Evolutionary conservation across 2,113 vertebrate genomes (phyloP), one percentile per base, ranked within the genome.

Genomic region (Urocolius indicus): DNA sequence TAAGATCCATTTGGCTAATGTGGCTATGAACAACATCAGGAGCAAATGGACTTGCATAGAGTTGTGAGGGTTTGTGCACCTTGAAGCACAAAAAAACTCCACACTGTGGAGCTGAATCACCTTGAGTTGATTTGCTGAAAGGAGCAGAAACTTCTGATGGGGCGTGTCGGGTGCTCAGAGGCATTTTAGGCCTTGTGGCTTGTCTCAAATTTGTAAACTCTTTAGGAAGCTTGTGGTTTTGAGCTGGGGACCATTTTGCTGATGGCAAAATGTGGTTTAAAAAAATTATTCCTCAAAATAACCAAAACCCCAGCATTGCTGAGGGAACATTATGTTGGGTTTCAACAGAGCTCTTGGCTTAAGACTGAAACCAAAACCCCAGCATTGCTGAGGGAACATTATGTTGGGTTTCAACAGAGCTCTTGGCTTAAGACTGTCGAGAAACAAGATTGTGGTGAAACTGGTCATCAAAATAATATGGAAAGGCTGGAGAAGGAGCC

Each of bases 371-470:
- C n/a, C n/a, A n/a, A n/a, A n/a, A n/a, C n/a, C n/a, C n/a, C 65
- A n/a, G 20, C 45, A 46, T 23, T 67, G 29, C 43, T 43, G 63
- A 66, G 59, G 54, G 46, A 69, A 49, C 52, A 36, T 62, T 61
- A 2, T 7, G 2, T 17, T 81, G 57, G 55, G 17, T 13, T 87
- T 65, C 24, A 22, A 66, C 19, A 52, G 61, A 69, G 13, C 68
- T 74, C 38, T 72, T 34, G 71, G 61, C 75, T 89, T 0, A 0
- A 55, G 65, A 52, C 21, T 1, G 0, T 13, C 23, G 4, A 45
- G 32, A 74, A 77, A 13, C 24, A 21, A 52, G 36, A 4, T 3
- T 20, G 27, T 85, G 67, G 30, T 3, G 7, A 61, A 86, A 18
- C 10, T 0, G 0, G 13, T 58, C 18, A 3, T 58, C 41, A 4